Base-by-base conservation (phyloP, 2,797 vertebrate genomes). In the Borostomias antarcticus region DNA sequence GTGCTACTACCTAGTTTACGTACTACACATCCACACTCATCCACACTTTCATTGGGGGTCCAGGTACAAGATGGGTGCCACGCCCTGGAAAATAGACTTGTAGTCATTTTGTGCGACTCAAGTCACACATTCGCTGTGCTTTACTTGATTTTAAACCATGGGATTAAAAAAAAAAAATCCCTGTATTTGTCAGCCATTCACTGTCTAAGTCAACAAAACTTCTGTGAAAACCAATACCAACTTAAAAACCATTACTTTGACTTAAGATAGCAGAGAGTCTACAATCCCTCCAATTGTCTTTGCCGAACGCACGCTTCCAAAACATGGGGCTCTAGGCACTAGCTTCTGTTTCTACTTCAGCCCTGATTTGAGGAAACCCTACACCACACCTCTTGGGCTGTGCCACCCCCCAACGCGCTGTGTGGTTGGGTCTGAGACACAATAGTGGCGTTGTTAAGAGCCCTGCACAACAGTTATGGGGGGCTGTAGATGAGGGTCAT, bases 261-360 rank as follows among this genome's bases (percentile, higher is more conserved):
- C 40, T 43, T 13, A 19, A 57, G 54, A n/a, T 7, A 17, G 28
- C 23, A 45, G 17, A 45, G 7, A 2, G 30, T 57, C 54, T 51
- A 23, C n/a, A 51, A 43, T 4, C 11, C 5, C 23, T 25, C 50
- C 21, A 21, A 19, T 23, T 4, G 11, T 26, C 50, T 28, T 52
- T 84, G 72, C 85, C 43, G 51, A 64, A 74, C 50, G 23, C 76
- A 82, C 67, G 37, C 76, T 82, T 70, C 68, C 5, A 77, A 81
- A 78, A 74, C 73, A 75, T 43, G 63, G 59, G 63, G 80, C 76
- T 86, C 75, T 85, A 69, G 73, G 78, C 76, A 77, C 50, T 5
- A 43, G 66, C 82, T 85, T 84, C 86, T 88, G 85, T 78, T 88
- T 86, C 84, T 83, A 88, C 83, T 89, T 88, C 80, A 86, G 78